Evolutionary conservation across 1,140 invertebrate species (phyloP), one percentile per base, ranked within the genome.

Genomic region (Drosophila paulistorum): DNA sequence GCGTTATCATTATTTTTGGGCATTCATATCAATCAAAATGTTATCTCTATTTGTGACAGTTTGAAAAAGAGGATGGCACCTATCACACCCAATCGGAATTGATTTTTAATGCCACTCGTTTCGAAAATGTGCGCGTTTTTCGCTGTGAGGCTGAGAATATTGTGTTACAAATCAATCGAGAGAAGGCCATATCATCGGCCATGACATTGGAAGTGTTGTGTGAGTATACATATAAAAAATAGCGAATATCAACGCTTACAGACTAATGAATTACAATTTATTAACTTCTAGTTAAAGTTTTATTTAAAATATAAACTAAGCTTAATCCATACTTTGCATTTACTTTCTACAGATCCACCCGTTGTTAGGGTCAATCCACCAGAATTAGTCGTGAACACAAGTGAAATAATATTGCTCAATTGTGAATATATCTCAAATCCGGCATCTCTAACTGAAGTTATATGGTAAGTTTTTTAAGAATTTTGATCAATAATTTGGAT

Each of bases 361-460:
- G 95, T 97, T 59, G 95, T 97, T 0, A 93, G 92, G 42, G 94
- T 97, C 13, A 94, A 92, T 37, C 96, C 96, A 6, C 93, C 93
- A 3, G 96, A 96, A 84, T 94, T 96, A 63, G 96, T 95, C 0
- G 95, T 96, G 1, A 96, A 97, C 74, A 97, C 97, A 92, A 95
- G 95, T 10, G 94, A 94, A 39, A 94, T 96, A 77, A 93, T 97
- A 60, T 92, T 96, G 37, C 93, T 98, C 11, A 94, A 95, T 77
- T 97, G 96, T 90, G 94, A 95, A 65, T 97, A 97, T 92, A 94
- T 96, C 66, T 96, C 97, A 51, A 98, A 98, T 93, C 97, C 97
- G 1, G 95, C 95, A 6, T 94, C 95, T 11, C 92, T 97, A 7
- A 94, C 93, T n/a, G 93, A 94, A 66, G 96, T 97, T 51, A 93